A percentile compares a stretch with the other conserved stretches of the same genome.
Conservation (phyloP, 2,888 invertebrate genomes). For the Aelia acuminata region DNA sequence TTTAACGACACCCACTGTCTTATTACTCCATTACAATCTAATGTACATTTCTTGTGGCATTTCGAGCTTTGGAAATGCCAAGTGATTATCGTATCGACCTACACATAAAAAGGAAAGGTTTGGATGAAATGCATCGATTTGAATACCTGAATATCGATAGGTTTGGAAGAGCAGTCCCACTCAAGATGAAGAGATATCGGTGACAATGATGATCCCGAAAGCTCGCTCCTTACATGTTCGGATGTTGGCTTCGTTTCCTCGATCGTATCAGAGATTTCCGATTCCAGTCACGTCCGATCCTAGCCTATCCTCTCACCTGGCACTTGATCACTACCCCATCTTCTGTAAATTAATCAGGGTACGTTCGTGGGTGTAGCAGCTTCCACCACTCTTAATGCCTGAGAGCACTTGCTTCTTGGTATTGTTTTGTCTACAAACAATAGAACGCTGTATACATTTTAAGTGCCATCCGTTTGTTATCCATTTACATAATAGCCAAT, state of each 20-base stretch:
- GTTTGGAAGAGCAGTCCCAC: neutral
- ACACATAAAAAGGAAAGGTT: neutral
- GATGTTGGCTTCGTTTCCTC: neutral
- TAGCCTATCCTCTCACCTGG: neutral
- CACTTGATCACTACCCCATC: neutral
- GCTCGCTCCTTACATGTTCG: too few species aligned
- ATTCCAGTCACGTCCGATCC: neutral
- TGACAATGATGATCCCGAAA: too few species aligned
- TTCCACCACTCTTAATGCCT: neutral
- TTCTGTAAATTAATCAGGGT: neutral
- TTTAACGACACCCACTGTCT: too few species aligned
- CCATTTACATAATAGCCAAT: too few species aligned
- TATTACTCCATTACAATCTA: neutral
- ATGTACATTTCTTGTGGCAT: neutral
- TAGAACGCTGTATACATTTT: neutral
- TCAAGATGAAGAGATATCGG: neutral
- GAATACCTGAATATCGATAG: constrained; percentile 8
- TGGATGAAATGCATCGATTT: neutral
- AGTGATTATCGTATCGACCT: neutral
- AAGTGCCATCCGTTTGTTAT: neutral
- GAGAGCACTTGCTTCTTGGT: neutral
- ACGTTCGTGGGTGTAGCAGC: neutral
- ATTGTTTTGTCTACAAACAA: neutral
- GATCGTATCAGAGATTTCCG: neutral
- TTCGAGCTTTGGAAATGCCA: neutral